These are phyloP conservation scores for Numenius phaeopus DNA, from an alignment of 2,797 vertebrate genomes.

Conservation along the genomic window DNA sequence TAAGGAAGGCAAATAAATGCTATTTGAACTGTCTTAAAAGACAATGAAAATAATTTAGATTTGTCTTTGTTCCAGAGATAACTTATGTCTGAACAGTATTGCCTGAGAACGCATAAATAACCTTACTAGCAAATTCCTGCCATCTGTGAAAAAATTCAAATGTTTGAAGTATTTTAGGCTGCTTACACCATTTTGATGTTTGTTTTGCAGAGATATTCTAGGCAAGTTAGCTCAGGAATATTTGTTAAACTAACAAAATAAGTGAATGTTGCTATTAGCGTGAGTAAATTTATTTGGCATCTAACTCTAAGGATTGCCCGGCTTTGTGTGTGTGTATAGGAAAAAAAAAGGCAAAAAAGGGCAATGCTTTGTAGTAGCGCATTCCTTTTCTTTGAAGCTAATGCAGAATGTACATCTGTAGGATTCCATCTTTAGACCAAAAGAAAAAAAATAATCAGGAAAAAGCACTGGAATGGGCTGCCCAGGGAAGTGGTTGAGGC, in stretches of 20 bases:
- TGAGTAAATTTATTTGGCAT: neutral
- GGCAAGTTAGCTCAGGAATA: neutral
- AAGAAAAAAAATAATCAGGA: neutral
- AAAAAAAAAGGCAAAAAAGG: neutral
- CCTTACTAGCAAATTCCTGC: neutral
- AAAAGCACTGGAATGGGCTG: neutral
- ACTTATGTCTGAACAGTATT: neutral
- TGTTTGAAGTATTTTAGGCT: neutral
- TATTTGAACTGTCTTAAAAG: neutral
- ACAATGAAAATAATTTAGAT: neutral
- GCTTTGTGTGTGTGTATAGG: neutral
- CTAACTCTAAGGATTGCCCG: neutral
- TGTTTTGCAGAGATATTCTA: neutral
- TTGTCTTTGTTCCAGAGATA: neutral
- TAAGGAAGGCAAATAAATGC: neutral
- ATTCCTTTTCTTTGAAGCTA: neutral
- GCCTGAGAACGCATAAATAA: neutral
- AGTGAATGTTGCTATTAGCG: neutral
- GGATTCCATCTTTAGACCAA: neutral
- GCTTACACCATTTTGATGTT: neutral
- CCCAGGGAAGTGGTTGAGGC: too few species aligned
- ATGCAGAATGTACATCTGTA: neutral
- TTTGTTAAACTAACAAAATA: neutral
- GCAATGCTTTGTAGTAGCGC: neutral
- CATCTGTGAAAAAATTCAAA: neutral